Base-by-base conservation (phyloP, 1,140 invertebrate genomes). In the Thaumetopoea pityocampa region DNA sequence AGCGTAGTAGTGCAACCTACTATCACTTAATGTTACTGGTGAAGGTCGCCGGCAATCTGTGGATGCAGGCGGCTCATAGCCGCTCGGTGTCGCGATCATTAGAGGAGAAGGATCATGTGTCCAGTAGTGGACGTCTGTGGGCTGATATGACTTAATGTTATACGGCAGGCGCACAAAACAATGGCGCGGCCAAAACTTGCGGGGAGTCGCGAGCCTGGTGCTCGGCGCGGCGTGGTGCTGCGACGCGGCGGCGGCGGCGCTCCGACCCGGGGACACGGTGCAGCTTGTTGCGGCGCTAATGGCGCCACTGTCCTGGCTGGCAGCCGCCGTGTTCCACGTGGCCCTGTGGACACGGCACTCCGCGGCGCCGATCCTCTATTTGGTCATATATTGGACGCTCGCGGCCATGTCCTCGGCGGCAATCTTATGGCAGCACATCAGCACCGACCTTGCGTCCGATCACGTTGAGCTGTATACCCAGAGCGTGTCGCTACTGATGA, bases 371-470 rank as follows among this genome's bases (percentile, higher is more conserved):
- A 49, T 76, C 15, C 65, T 81, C 2, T 83, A 81, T 46, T 59
- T 81, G 5, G 62, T 66, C 7, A 63, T 79, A 10, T 83, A 83
- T 26, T 80, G 76, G 76, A 45, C 73, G 0, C 59, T 80, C 4
- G 29, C 66, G 2, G 46, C 72, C 0, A 35, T 49, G 8, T 62
- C 68, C 4, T 59, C 76, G 0, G 63, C 63, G 4, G 38, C 63
- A 3, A 59, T 76, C 0, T 32, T 79, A 5, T 69, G 65, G 43
- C 52, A 66, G 27, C 57, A 65, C 16, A 1, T 76, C 9, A 20
- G 38, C 0, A 40, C 32, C 5, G 59, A 33, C 5, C 40, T 36
- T 9, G 23, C 52, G 2, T 14, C 22, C 0, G 46, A 53, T 16
- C 50, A 66, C 24, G 30, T 80, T 4, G 65, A 79, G 42, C 11